These are phyloP conservation scores for Serrognathus titanus DNA, from an alignment of 2,888 invertebrate genomes.

Conservation along the genomic window DNA sequence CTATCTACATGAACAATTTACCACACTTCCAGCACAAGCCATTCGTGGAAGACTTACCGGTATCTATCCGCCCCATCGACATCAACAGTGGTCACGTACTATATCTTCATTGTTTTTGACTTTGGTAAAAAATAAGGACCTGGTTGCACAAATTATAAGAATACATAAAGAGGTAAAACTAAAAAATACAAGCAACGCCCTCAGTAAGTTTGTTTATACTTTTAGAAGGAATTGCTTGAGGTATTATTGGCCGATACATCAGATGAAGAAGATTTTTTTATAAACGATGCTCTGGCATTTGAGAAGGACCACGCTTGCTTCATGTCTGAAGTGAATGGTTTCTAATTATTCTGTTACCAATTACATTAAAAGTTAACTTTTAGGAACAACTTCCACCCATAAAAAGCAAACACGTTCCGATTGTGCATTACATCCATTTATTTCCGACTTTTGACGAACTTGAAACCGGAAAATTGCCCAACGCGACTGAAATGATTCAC, in stretches of 20 bases:
- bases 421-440: constrained; percentile 48
- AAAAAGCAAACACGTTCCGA: constrained; percentile 34
- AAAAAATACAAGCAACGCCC: no score
- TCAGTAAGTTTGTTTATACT: constrained; percentile 2
- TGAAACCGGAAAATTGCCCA: constrained; percentile 48
- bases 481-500: constrained; percentile 30
- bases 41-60: constrained; percentile 52
- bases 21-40: constrained; percentile 52
- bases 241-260: constrained; percentile 55
- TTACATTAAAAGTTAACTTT: not conserved
- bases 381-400: no score
- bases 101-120: constrained; percentile 47
- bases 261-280: constrained; percentile 46
- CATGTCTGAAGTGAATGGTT: constrained; percentile 34
- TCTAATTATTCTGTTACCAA: not conserved
- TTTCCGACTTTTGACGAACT: constrained; percentile 55
- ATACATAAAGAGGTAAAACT: constrained; percentile 33
- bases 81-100: constrained; percentile 51
- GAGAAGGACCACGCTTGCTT: constrained; percentile 51
- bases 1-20: constrained; percentile 48
- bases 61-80: constrained; percentile 47
- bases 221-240: constrained; percentile 23
- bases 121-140: constrained; percentile 41
- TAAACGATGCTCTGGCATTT: constrained; percentile 50
- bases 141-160: constrained; percentile 46